Percentiles rank a stretch among this genome's conserved stretches.
Conservation (phyloP, 2,113 vertebrate species). For the Pygathrix nemaeus region DNA sequence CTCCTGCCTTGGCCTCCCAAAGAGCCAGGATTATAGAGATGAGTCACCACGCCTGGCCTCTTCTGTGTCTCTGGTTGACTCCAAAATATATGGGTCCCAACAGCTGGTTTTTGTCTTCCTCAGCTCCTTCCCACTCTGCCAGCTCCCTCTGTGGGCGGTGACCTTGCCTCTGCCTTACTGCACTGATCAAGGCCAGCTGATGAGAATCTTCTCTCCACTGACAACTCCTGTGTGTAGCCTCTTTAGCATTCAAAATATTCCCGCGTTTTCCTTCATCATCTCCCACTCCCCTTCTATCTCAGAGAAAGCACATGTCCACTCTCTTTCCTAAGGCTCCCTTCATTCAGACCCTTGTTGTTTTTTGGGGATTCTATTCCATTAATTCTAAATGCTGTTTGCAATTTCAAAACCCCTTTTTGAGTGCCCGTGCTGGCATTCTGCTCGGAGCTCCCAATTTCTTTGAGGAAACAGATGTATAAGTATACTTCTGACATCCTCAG, state of each 20-base stretch:
- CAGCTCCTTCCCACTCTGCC: neutral
- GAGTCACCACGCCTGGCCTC: no score
- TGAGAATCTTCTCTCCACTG: neutral
- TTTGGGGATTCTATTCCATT: neutral
- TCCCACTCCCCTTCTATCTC: neutral
- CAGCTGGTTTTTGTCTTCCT: neutral
- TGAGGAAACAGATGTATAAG: neutral
- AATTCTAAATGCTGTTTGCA: neutral
- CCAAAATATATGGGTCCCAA: neutral
- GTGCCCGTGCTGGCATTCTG: neutral
- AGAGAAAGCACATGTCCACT: neutral
- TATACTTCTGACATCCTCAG: neutral
- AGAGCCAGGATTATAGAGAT: no score
- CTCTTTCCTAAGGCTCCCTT: neutral
- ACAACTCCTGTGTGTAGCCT: no score
- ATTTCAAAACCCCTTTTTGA: neutral
- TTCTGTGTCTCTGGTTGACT: neutral
- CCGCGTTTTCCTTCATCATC: neutral
- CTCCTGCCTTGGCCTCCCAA: no score
- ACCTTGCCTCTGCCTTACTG: fast-evolving
- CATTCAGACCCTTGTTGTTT: neutral
- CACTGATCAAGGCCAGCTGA: neutral
- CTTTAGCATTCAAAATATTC: neutral
- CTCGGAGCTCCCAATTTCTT: neutral
- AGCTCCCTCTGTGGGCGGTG: neutral